Conservation (phyloP, 2,113 vertebrate genomes). For the Urocolius indicus region DNA sequence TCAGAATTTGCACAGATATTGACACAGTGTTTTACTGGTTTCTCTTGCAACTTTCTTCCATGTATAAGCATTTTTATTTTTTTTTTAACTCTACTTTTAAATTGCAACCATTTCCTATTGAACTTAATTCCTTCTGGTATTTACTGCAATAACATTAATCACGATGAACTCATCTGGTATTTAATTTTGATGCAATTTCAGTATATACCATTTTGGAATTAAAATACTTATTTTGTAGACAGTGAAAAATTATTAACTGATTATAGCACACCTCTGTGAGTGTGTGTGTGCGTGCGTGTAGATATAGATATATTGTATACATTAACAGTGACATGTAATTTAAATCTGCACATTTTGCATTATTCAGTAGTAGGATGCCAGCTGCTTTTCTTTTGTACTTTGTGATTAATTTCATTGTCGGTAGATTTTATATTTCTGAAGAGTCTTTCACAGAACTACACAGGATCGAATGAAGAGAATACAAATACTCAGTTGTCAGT, state of each 20-base stretch:
- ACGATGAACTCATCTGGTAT: conserved; percentile 44
- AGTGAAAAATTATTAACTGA: conserved; percentile 74
- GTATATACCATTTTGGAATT: conserved; percentile 54
- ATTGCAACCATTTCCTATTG: not conserved
- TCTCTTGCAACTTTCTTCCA: not conserved
- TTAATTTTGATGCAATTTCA: conserved; percentile 59
- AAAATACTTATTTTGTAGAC: conserved; percentile 68
- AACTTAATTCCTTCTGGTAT: conserved; percentile 25
- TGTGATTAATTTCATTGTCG: conserved; percentile 78
- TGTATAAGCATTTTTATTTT: not conserved
- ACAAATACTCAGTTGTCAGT: conserved; percentile 54
- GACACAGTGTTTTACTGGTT: conserved; percentile 17
- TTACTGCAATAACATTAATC: conserved; percentile 46
- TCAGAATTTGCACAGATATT: conserved; percentile 2
- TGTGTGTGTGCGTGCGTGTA: conserved; percentile 8
- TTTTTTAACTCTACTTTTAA: not conserved
- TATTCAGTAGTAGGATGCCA: conserved; percentile 71
- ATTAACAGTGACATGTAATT: conserved; percentile 68
- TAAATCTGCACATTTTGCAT: conserved; percentile 72
- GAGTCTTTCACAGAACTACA: conserved; percentile 68
- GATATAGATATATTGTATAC: conserved; percentile 66
- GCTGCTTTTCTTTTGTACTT: conserved; percentile 77
- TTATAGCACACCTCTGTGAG: conserved; percentile 41
- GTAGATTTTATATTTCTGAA: conserved; percentile 76
- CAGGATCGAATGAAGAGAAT: conserved; percentile 56